These are phyloP conservation scores for Volucella inflata DNA, from an alignment of 2,888 invertebrate genomes.

Conservation along the genomic window DNA sequence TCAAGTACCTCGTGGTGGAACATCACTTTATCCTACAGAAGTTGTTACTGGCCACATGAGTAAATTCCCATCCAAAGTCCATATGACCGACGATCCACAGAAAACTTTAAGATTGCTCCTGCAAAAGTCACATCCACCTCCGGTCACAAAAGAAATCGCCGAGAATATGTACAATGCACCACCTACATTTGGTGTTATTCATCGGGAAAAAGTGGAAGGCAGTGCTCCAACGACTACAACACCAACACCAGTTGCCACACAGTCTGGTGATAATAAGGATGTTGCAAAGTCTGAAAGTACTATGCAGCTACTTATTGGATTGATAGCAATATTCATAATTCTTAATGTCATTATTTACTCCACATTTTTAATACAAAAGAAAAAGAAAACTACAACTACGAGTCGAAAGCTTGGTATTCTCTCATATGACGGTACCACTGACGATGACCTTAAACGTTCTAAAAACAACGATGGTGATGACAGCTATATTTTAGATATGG, in stretches of 20 bases:
- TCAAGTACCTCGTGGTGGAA: constrained; percentile 79
- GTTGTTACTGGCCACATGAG: constrained; percentile 83
- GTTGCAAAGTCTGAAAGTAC: constrained; percentile 86
- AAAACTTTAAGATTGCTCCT: constrained; percentile 81
- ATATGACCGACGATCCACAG: constrained; percentile 82
- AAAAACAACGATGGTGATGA: constrained; percentile 82
- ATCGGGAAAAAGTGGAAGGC: constrained; percentile 40
- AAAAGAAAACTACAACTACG: constrained; percentile 79
- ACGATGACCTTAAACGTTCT: constrained; percentile 82
- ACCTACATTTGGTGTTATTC: constrained; percentile 80
- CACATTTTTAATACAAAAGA: constrained; percentile 81
- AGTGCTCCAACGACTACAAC: constrained; percentile 45
- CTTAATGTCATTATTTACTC: constrained; percentile 86
- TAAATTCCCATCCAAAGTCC: constrained; percentile 82
- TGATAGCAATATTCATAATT: constrained; percentile 89
- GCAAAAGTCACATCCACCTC: constrained; percentile 79
- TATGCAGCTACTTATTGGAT: constrained; percentile 86
- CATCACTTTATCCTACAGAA: constrained; percentile 78
- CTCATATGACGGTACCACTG: constrained; percentile 82
- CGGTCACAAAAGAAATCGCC: constrained; percentile 75
- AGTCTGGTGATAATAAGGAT: constrained; percentile 78
- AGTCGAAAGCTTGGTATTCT: constrained; percentile 82
- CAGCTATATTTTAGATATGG: constrained; percentile 82
- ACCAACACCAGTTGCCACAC: constrained; percentile 43
- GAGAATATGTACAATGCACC: constrained; percentile 83